Base-by-base conservation (phyloP, 2,113 vertebrate genomes). In the Lamprologus sp. region DNA sequence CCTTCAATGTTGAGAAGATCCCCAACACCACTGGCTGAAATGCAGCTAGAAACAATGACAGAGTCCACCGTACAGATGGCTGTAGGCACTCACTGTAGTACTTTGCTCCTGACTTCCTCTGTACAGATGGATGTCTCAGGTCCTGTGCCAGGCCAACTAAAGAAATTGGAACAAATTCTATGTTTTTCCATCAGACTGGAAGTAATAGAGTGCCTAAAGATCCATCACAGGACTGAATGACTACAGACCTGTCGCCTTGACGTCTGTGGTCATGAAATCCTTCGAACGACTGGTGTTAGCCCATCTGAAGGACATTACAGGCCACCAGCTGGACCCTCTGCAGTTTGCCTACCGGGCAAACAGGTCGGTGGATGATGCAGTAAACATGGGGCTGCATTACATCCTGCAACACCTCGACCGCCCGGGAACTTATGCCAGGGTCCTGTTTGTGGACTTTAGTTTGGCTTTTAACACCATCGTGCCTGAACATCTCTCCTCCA, bases 381-480 rank as follows among this genome's bases (percentile, higher is more conserved):
- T 14, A 0, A 26, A 55, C 21, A 55, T 26, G 21, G 11, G 54
- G 21, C 53, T 55, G 53, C 21, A 55, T 26, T 13, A 55, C 21
- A 55, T 55, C 6, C 54, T 55, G 21, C 54, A 55, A 55, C 54
- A 55, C 2, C 54, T 55, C 7, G 1, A 26, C 21, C 5, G 0
- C 51, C 53, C 0, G 2, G 53, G 53, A 55, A 55, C 53, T 4
- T 23, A 23, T 55, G 11, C 11, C 21, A 0, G 53, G 6, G 21
- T 55, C 54, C 21, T 2, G 53, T 55, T 55, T 55, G 6, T 55
- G 21, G 53, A 26, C 53, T 13, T 3, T 55, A 55, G 21, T 55
- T 55, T 0, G 0, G 4, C 53, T 55, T 23, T 55, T 23, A 53
- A 21, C 51, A 53, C 51, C 9, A n/a, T 53, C 0, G 2, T 2